phyloP scores from a whole-genome alignment of 2,888 invertebrate species.

The Platycnemis pennipes region DNA sequence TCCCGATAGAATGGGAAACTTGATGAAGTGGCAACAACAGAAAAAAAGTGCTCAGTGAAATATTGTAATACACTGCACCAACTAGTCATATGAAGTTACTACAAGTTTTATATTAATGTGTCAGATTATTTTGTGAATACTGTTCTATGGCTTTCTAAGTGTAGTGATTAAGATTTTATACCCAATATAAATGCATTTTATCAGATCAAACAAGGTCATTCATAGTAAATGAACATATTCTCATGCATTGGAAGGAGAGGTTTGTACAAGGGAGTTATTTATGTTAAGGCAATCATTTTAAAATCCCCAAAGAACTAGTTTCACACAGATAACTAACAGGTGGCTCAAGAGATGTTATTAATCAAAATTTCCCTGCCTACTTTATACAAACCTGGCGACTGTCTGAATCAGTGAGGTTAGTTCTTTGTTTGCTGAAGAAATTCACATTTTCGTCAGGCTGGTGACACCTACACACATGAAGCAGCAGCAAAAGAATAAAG shows the following conservation, averaged over 20 bases:
- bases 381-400: constrained; percentile 66
- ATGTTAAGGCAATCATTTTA: background rate
- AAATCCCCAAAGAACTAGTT: background rate
- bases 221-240: background rate
- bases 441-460: constrained; percentile 69
- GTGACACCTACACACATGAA: constrained; percentile 69
- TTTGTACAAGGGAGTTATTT: background rate
- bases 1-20: no score
- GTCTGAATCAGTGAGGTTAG: constrained; percentile 65
- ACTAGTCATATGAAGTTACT: background rate
- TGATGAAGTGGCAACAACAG: no score
- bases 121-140: background rate
- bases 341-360: background rate
- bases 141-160: background rate
- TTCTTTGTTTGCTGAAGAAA: constrained; percentile 68
- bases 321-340: background rate
- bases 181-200: background rate
- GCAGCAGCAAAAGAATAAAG: constrained; percentile 69
- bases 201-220: background rate
- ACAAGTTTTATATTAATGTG: background rate
- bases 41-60: background rate
- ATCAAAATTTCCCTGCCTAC: constrained; percentile 51
- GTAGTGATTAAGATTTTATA: background rate
- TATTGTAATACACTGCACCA: background rate
- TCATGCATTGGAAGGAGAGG: background rate